Evolutionary conservation across 1,140 invertebrate species (phyloP).

Genomic region (Panagrolaimus sp.): DNA sequence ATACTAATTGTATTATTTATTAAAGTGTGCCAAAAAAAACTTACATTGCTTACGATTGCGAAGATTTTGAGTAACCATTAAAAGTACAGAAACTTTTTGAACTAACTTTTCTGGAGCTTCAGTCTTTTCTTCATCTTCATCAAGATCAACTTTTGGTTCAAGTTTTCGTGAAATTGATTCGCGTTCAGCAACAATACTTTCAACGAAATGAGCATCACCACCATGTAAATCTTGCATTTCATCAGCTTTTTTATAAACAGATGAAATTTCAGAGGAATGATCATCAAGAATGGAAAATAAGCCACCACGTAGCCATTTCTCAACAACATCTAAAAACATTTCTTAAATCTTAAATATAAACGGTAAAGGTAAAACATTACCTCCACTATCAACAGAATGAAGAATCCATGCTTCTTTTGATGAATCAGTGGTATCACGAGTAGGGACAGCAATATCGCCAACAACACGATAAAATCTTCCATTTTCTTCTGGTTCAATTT

Average conservation of each 20-base stretch:
- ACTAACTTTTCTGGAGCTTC: no score
- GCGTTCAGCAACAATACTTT: conserved; percentile 15
- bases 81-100: no score
- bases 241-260: conserved; percentile 17
- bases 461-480: not conserved
- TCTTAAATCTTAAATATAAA: no score
- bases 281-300: conserved; percentile 20
- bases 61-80: no score
- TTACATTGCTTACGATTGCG: no score
- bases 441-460: conserved; percentile 24
- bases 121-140: no score
- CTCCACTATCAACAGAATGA: conserved; percentile 24
- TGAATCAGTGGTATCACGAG: conserved; percentile 15
- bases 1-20: no score
- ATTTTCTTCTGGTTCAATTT: no score
- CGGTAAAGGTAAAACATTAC: not conserved
- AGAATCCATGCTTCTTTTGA: conserved; percentile 20
- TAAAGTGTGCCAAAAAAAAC: no score
- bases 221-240: conserved; percentile 25
- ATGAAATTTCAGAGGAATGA: conserved; percentile 7
- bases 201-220: conserved; percentile 28
- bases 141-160: not conserved
- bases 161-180: not conserved
- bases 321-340: no score
- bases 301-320: conserved; percentile 25